Percentiles rank a stretch among this genome's conserved stretches.
phyloP scores from a whole-genome alignment of 2,113 vertebrate species.

The rat (Rattus norvegicus) region GRCr8 NC_086021.1:118680501-118681000 shows the following conservation, averaged over 20 bases:
- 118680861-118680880: not conserved
- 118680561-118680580: not conserved
- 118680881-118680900: not conserved
- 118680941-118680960: not conserved
- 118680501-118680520: not conserved
- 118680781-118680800: not conserved
- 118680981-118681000: not conserved
- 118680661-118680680: conserved; percentile 18
- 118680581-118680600: not conserved
- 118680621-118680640: not conserved
- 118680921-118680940: not conserved
- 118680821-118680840: not conserved
- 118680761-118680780: not conserved
- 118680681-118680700: not conserved
- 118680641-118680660: not conserved
- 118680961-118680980: not conserved
- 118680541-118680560: not conserved
- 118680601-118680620: not conserved
- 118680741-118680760: conserved; percentile 2
- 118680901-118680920: not conserved
- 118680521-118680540: not conserved
- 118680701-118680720: not conserved
- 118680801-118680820: not conserved
- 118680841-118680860: not conserved
- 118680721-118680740: conserved; percentile 21